Percentiles rank a stretch among this genome's conserved stretches.
Conservation (phyloP, 2,888 invertebrate genomes). For the Diaprepes abbreviatus region DNA sequence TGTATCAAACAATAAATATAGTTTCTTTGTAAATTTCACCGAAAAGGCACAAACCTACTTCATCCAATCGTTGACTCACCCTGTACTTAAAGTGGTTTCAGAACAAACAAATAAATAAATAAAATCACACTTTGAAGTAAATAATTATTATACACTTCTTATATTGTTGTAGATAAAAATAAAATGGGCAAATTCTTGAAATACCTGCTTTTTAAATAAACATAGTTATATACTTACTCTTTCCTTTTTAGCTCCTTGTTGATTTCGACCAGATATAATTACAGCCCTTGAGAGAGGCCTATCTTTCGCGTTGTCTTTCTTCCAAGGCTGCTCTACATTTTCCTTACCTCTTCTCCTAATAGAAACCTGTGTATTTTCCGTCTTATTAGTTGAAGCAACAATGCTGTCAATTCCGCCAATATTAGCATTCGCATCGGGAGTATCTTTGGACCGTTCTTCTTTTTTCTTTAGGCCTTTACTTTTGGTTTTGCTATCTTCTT, state of each 20-base stretch:
- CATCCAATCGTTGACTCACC: no score
- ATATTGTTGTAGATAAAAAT: no score
- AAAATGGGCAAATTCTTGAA: no score
- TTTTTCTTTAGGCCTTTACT: not conserved
- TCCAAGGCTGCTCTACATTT: slow-evolving; percentile 16
- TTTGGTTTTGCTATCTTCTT: not conserved
- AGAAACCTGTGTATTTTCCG: slow-evolving; percentile 1
- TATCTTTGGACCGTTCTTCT: not conserved
- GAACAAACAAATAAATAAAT: no score
- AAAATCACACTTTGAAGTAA: no score
- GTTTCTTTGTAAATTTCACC: no score
- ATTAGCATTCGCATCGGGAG: slow-evolving; percentile 29
- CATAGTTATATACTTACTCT: slow-evolving; percentile 12
- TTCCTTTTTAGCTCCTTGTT: not conserved
- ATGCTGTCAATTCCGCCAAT: not conserved
- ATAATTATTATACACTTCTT: no score
- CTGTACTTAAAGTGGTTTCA: no score
- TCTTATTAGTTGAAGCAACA: not conserved
- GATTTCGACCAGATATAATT: not conserved
- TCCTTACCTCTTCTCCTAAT: slow-evolving; percentile 24
- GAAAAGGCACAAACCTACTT: no score
- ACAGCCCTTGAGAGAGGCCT: not conserved
- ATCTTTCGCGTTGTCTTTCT: not conserved
- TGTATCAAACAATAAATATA: no score
- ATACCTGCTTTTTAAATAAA: no score